Base-by-base conservation (phyloP, 2,113 vertebrate species). In the Ondatra zibethicus region DNA sequence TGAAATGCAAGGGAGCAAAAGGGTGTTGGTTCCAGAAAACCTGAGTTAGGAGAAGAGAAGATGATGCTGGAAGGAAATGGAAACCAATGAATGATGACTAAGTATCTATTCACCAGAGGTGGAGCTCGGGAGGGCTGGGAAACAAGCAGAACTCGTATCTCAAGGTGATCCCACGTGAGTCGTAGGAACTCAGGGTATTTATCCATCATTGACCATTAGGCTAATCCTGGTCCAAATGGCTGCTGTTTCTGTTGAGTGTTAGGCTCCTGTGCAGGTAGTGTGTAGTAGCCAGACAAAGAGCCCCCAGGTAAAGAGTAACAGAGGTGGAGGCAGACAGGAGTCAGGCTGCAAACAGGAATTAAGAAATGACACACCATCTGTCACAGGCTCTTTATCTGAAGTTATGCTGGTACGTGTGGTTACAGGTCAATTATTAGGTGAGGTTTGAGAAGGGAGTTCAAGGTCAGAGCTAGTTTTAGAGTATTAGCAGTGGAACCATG, bases 91-190 rank as follows among this genome's bases (percentile, higher is more conserved):
- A 16, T 90, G 61, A 31, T 70, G 29, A n/a, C 2, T 14, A 9
- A 68, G 45, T 0, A 76, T 4, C 2, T 17, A 0, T 50, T n/a
- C n/a, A 23, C 80, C 1, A 2, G 7, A 19, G 1, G 27, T 21
- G 55, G 76, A 33, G 8, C 36, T 17, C 13, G 8, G 68, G 63
- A 88, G 27, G 3, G 25, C 77, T n/a, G 42, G 90, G 39, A 23
- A 70, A 31, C 21, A 61, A 12, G 3, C 21, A 50, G 21, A 63
- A 33, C 36, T 8, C 36, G 4, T 0, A 2, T 29, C 65, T 76
- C 50, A 72, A 58, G 11, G 8, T 2, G 27, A 0, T 23, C 33
- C 17, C 3, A 0, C 50, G 36, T 9, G 16, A 72, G 25, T 0
- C 0, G 12, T 21, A 2, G 2, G 10, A 4, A 17, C 47, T 2